phyloP scores from a whole-genome alignment of 2,888 invertebrate species.

The Apodemia duryi region DNA sequence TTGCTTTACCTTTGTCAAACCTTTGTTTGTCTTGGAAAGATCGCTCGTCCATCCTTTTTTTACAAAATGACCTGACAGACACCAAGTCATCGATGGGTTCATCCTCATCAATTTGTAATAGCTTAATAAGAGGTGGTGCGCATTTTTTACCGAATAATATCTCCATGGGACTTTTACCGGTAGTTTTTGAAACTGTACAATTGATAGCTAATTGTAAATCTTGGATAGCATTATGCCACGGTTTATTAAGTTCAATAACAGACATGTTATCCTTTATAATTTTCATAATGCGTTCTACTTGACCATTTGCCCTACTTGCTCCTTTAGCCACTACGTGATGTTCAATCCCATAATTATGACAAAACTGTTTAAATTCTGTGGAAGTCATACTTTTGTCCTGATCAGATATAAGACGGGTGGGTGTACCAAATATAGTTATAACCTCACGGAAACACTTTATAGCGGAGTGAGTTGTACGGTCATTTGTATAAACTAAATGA shows the following conservation, averaged over 20 bases:
- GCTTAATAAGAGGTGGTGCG: conserved; percentile 21
- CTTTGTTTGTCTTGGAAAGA: conserved; percentile 1
- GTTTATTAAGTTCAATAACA: conserved; percentile 22
- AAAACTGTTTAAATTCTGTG: no score
- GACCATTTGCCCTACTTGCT: no score
- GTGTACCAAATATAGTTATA: no score
- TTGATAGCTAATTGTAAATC: conserved; percentile 23
- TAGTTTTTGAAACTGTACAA: conserved; percentile 15
- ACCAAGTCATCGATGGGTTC: conserved; percentile 14
- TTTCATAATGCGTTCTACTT: no score
- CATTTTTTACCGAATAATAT: conserved; percentile 21
- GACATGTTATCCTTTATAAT: conserved; percentile 25
- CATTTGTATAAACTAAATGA: no score
- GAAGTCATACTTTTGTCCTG: no score
- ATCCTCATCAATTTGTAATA: conserved; percentile 23
- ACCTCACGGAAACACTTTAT: no score
- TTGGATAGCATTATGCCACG: conserved; percentile 19
- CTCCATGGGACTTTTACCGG: conserved; percentile 20
- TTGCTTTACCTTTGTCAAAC: conserved; percentile 19
- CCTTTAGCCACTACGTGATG: no score
- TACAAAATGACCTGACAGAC: conserved; percentile 3
- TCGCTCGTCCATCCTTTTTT: conserved; percentile 7
- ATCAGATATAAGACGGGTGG: no score
- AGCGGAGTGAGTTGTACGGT: no score
- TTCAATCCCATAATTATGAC: no score